Base-by-base conservation (phyloP, 1,140 invertebrate genomes). In the Octopus bimaculoides region DNA sequence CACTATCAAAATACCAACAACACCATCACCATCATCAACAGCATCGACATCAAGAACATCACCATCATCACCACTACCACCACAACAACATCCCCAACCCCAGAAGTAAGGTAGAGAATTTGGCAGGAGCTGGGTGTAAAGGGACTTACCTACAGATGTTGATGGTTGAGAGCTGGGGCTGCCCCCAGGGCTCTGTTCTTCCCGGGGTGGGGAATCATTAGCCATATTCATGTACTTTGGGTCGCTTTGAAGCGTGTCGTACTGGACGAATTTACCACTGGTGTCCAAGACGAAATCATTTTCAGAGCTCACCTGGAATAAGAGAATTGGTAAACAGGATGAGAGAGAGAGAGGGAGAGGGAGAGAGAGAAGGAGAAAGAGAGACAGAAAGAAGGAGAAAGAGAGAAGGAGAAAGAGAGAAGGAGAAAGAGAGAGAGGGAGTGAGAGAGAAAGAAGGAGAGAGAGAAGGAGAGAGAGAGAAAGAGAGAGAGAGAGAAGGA, bases 211-310 rank as follows among this genome's bases (percentile, higher is more conserved):
- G 91, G 92, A 78, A 86, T 85, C 66, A 52, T 78, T 80, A 55
- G 83, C 81, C 73, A 87, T 77, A 77, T 86, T 84, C 75, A 88
- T 81, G 69, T 91, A 89, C 53, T 90, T 88, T 79, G 91, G 90
- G 82, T 92, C 92, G 53, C 88, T 87, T 83, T 93, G 92, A 55
- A 94, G 91, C 26, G 93, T 93, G 82, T 94, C 93, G 87, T 94
- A 94, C 54, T 93, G 91, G 81, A 93, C 92, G 87, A 93, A 94
- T 85, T 92, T 94, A 20, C 93, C 93, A 55, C 91, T 92, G 66
- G 90, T 90, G 86, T 93, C 93, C 52, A 94, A 87, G 61, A 92
- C 90, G 77, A 94, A 92, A 84, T 94, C 93, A 66, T 83, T 85
- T 73, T 94, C 93, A 0, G 93, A 93, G 78, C 92, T 91, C 20